A percentile compares a stretch with the other conserved stretches of the same genome.
phyloP scores from a whole-genome alignment of 2,113 vertebrate species.

The Regulus satrapa region DNA sequence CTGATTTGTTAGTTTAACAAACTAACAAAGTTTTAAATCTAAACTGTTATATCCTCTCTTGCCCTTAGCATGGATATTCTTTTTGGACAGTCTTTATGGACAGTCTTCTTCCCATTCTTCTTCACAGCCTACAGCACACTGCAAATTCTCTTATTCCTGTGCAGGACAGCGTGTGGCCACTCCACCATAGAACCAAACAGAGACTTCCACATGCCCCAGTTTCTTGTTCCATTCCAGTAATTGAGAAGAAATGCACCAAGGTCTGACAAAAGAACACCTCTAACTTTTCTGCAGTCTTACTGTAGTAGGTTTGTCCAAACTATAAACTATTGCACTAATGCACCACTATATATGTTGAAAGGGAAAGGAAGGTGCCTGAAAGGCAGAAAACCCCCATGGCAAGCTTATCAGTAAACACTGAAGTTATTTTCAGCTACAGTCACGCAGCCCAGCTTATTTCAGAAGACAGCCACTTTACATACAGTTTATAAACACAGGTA shows the following conservation, averaged over 20 bases:
- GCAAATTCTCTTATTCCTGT: background rate
- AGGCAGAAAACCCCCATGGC: rapidly evolving
- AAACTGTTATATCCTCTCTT: background rate
- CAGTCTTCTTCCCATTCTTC: background rate
- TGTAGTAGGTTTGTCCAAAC: background rate
- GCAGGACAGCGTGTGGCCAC: background rate
- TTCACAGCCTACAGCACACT: background rate
- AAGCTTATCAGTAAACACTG: background rate
- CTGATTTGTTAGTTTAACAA: background rate
- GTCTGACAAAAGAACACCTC: background rate
- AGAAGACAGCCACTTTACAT: background rate
- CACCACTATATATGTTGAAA: background rate
- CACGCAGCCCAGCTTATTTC: background rate
- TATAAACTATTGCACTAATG: background rate
- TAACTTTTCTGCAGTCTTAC: background rate
- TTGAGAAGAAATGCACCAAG: background rate
- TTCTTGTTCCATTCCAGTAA: background rate
- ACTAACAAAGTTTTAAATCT: background rate
- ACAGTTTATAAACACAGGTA: background rate
- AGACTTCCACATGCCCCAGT: background rate
- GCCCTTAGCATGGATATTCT: background rate
- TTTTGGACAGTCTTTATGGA: too few species aligned
- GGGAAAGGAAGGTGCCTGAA: background rate
- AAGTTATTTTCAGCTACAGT: background rate
- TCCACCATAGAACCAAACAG: rapidly evolving